Evolutionary conservation across 1,140 invertebrate species (phyloP), one percentile per base, ranked within the genome.

Genomic region (Heliconius nattereri): DNA sequence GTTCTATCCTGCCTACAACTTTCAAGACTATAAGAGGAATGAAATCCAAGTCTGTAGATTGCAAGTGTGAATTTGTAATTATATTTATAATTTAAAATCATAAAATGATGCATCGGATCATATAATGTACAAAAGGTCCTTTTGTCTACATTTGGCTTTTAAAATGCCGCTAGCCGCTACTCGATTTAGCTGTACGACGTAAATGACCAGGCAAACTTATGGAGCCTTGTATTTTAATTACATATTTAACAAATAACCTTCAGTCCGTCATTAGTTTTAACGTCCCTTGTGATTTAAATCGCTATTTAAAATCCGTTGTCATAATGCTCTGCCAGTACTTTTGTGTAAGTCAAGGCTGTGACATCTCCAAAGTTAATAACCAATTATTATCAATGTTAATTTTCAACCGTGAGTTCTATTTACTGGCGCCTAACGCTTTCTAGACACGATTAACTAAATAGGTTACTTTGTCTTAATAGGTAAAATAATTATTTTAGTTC

Each of bases 181-280:
- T 66, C 60, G 60, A 26, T 66, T 66, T 29, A 26, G 60, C 60
- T 66, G 60, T 29, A 29, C 26, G 11, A 66, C 23, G 60, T 16
- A 66, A 29, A 66, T 66, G 60, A 66, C 60, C 60, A 66, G 54
- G 7, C 20, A 23, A 23, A 26, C 54, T 60, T 60, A 60, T 11
- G 54, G 3, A 75, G 16, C 75, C 73, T 81, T 81, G 76, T 83
- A 37, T 78, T 83, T 80, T 81, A 83, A 83, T 83, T 81, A 77
- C 76, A 79, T 71, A 49, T 40, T 78, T 37, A 83, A 73, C 70
- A 71, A 73, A 75, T 57, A 79, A 75, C 82, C 82, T 83, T 83
- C 79, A 70, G 23, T 20, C n/a, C 54, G 72, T 75, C 81, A 80
- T 83, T 81, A 81, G 71, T 81, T 83, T 26, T 26, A 72, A 76